These are phyloP conservation scores for Nilaparvata lugens DNA, from an alignment of 1,140 invertebrate genomes.

Conservation along the genomic window DNA sequence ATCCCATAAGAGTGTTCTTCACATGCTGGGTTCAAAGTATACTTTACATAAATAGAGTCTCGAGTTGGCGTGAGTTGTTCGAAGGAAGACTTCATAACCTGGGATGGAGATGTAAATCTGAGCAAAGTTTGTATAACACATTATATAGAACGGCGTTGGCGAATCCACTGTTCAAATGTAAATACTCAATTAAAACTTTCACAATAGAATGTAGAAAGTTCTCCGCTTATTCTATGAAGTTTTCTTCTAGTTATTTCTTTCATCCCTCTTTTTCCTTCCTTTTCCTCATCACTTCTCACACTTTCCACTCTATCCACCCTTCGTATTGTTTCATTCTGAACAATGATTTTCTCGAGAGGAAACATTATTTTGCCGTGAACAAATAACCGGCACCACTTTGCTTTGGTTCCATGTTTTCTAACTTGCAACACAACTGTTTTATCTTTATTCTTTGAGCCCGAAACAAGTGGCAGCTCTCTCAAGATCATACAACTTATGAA, in stretches of 20 bases:
- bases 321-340: not conserved
- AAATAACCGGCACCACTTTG: not conserved
- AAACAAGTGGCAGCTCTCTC: no score
- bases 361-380: constrained; percentile 1
- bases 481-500: no score
- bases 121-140: no score
- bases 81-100: no score
- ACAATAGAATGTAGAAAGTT: constrained; percentile 6
- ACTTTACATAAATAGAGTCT: no score
- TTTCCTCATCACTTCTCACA: not conserved
- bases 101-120: no score
- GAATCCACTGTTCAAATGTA: not conserved
- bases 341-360: constrained; percentile 1
- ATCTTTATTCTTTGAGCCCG: no score
- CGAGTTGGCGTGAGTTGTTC: no score
- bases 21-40: no score
- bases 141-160: not conserved
- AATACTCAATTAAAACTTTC: constrained; percentile 11
- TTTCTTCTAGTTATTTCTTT: not conserved
- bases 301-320: not conserved
- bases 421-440: no score
- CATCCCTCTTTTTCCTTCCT: not conserved
- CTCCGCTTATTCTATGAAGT: not conserved
- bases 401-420: not conserved
- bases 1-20: no score